Evolutionary conservation across 2,113 vertebrate genomes (phyloP), one percentile per base, ranked within the genome.

Genomic region (Ornithorhynchus anatinus): DNA sequence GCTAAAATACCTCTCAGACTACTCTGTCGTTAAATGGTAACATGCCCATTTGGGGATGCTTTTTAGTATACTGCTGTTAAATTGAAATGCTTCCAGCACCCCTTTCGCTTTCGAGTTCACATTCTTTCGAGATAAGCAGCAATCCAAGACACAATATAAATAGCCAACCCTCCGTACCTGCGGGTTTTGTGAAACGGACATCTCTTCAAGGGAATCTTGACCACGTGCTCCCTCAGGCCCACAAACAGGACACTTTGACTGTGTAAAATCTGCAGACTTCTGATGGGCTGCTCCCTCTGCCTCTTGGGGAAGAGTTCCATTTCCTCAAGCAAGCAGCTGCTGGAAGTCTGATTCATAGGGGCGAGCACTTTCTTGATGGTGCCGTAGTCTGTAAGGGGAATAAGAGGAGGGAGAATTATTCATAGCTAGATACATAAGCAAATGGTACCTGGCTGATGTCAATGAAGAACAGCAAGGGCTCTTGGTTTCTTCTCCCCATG

Each of bases 311-410:
- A 94, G 66, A 99, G 85, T 77, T 98, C 95, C 5, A 98, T 95
- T 87, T 99, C 97, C 69, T 99, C 97, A 13, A 99, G 92, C 77
- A 99, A 85, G 66, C 97, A 99, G 91, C 95, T 95, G 82, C 94
- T 91, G 11, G 89, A 91, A 64, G 91, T 94, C 83, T 92, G 94
- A 77, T 95, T 96, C 85, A 97, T 61, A 1, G 97, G 97, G 0
- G 96, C 97, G 22, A 97, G 95, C 37, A 99, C 95, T 84, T 98
- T 99, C 80, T 97, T 95, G 85, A 99, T 96, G 51, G 97, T 97
- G 14, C 97, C 97, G 2, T 97, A 96, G 89, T 97, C 97, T 99
- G 91, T n/a, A 42, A 61, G 84, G 52, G 54, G 37, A 66, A 84
- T 4, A 77, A 37, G 10, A 12, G 10, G 44, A 20, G 25, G 22